Evolutionary conservation across 2,888 invertebrate species (phyloP), one percentile per base, ranked within the genome.

Genomic region (Mythimna loreyi): DNA sequence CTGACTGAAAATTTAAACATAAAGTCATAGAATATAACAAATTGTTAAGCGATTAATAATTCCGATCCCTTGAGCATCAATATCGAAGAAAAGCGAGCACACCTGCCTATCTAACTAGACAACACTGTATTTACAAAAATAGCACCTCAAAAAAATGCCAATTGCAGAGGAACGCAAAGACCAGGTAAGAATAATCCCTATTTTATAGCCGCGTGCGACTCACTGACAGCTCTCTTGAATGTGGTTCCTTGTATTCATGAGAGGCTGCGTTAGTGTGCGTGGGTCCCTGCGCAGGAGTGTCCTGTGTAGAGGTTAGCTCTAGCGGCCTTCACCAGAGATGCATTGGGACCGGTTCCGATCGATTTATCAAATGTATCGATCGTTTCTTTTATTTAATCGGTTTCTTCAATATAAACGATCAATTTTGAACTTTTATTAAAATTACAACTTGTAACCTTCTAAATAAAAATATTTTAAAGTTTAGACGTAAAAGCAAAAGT

Each of bases 311-410:
- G 93, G 92, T 92, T 91, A 91, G 85, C 88, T 92, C 90, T 88
- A 89, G 91, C 94, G 95, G 94, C 95, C 95, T 96, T 96, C 95
- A 94, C 93, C 93, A 94, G 93, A 90, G 93, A 90, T 93, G 95
- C 92, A 95, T 90, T 94, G 90, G 86, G 91, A 92, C 90, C 91
- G 91, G 92, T 92, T 89, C 82, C 80, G 89, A 91, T 89, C 83
- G 83, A 91, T 89, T 90, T 91, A 92, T 92, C 86, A 88, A 88
- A 61, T 74, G 65, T 80, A 83, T 88, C 82, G 82, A 89, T 89
- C 83, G 80, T 82, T 86, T 81, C 72, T 76, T 56, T 80, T 61
- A 84, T 80, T 81, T 64, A 74, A 69, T 63, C 49, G 23, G 25
- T 64, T 33, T 61, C 30, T 30, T 58, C 23, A 3, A 21, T 68